phyloP scores from a whole-genome alignment of 2,797 vertebrate genomes.

The Columba guinea region DNA sequence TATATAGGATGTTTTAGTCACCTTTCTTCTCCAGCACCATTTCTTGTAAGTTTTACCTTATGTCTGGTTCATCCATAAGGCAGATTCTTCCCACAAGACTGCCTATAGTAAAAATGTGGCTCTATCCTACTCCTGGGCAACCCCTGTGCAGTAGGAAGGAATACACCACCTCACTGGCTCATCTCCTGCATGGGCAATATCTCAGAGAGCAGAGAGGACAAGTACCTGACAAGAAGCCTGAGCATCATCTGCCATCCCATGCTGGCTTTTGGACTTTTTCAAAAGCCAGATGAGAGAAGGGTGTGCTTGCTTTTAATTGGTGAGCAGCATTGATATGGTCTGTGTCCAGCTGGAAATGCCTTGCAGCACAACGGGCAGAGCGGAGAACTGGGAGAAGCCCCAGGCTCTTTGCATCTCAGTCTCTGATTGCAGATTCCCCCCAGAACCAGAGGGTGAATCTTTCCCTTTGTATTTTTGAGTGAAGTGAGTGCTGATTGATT shows the following conservation, averaged over 20 bases:
- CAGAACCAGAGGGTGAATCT: conserved; percentile 39
- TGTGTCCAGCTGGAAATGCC: background rate
- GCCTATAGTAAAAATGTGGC: background rate
- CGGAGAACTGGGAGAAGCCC: background rate
- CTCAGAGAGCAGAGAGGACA: fast-evolving
- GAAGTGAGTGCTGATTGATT: conserved; percentile 58
- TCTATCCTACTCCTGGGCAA: background rate
- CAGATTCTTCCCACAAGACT: background rate
- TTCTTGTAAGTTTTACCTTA: background rate
- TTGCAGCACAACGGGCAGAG: background rate
- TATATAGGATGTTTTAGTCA: background rate
- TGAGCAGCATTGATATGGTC: fast-evolving
- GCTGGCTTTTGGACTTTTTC: background rate
- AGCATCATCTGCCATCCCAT: background rate
- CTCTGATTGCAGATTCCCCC: conserved; percentile 47
- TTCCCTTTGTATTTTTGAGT: conserved; percentile 55
- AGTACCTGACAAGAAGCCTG: background rate
- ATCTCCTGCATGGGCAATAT: fast-evolving
- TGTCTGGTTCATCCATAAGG: background rate
- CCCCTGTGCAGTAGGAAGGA: fast-evolving
- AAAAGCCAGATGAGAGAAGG: background rate
- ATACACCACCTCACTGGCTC: fast-evolving
- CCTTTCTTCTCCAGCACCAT: background rate
- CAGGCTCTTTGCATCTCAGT: background rate
- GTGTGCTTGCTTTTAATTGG: background rate